Percentiles rank a stretch among this genome's conserved stretches.
These are phyloP conservation scores for Bombus pascuorum DNA, from an alignment of 1,140 invertebrate genomes.

Conservation along the genomic window DNA sequence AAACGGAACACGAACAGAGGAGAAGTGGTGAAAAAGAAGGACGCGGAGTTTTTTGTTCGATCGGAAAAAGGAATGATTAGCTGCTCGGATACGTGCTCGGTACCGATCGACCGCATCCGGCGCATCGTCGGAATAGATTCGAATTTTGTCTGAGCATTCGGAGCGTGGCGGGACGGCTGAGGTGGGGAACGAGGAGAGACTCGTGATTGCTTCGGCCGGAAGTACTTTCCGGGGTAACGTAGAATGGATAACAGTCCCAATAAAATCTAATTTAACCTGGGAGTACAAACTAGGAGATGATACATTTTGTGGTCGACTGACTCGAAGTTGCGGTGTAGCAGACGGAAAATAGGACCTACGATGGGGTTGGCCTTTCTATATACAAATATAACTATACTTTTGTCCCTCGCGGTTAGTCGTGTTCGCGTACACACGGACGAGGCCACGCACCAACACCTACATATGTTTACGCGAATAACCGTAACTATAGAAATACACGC, in stretches of 20 bases:
- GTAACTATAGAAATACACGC: neutral
- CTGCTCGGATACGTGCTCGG: conserved; percentile 45
- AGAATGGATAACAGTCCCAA: conserved; percentile 74
- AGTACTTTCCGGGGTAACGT: conserved; percentile 64
- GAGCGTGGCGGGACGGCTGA: neutral
- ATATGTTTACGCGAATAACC: neutral
- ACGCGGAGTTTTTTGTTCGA: neutral
- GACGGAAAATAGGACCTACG: conserved; percentile 69
- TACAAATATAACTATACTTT: neutral
- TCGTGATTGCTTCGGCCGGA: conserved; percentile 66
- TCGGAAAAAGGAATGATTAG: conserved; percentile 47
- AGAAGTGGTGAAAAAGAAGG: neutral
- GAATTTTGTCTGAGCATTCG: conserved; percentile 56
- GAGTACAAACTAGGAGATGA: conserved; percentile 72
- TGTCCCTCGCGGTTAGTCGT: neutral
- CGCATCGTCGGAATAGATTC: conserved; percentile 58
- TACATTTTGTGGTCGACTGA: conserved; percentile 74
- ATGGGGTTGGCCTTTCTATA: conserved; percentile 43
- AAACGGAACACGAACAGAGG: neutral
- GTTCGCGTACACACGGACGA: neutral
- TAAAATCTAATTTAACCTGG: conserved; percentile 76
- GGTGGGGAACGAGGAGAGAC: neutral
- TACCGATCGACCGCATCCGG: conserved; percentile 44
- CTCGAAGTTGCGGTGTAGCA: conserved; percentile 69
- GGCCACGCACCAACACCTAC: neutral